These are phyloP conservation scores for Corbicula japonica DNA, from an alignment of 2,888 invertebrate species.

Conservation along the genomic window DNA sequence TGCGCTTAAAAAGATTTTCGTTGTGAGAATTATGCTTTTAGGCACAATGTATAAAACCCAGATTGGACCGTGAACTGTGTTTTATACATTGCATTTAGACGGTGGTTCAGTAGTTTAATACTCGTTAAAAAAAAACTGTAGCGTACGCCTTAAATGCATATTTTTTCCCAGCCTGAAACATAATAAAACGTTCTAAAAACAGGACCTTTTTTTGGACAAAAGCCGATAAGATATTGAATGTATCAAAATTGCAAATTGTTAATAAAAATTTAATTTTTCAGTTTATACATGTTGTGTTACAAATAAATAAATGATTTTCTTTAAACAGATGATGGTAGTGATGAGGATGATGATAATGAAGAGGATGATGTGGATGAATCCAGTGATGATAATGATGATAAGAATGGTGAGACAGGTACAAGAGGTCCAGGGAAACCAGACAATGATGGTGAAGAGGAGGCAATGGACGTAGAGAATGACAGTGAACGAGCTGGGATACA, in stretches of 20 bases:
- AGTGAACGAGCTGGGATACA: constrained; percentile 8
- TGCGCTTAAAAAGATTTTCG: too few relatives aligned
- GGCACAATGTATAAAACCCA: too few relatives aligned
- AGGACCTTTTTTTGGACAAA: neutral
- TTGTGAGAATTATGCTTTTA: too few relatives aligned
- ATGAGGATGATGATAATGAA: constrained; percentile 33
- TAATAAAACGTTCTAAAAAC: neutral
- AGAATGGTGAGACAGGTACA: constrained; percentile 1
- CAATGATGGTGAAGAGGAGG: constrained; percentile 22
- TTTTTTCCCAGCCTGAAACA: neutral
- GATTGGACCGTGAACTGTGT: too few relatives aligned
- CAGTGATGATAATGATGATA: constrained; percentile 15
- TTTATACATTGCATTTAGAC: too few relatives aligned
- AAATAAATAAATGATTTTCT: neutral
- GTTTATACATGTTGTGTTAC: neutral
- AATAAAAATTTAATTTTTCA: too few relatives aligned
- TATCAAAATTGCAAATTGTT: neutral
- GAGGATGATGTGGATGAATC: constrained; percentile 23
- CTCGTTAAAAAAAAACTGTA: too few relatives aligned
- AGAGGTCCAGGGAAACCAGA: neutral
- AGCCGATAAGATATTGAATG: neutral
- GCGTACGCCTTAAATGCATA: too few relatives aligned
- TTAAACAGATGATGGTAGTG: constrained; percentile 34
- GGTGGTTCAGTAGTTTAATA: too few relatives aligned
- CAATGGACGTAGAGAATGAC: constrained; percentile 30